Conservation (phyloP, 2,797 vertebrate genomes). For the Danio tinwini region DNA sequence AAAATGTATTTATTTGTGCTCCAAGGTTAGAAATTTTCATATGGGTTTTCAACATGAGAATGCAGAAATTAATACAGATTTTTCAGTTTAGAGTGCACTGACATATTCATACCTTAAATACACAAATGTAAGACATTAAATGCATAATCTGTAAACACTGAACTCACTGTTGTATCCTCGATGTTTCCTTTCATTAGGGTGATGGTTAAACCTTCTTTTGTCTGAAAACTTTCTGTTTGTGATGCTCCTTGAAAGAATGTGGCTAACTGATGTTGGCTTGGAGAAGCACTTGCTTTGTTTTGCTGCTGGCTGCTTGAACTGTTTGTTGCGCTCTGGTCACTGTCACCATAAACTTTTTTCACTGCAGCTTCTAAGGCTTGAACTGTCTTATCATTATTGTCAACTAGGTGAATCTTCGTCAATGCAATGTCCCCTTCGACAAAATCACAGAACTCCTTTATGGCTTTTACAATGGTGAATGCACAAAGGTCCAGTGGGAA, state of each 20-base stretch:
- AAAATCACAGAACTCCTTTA: slow-evolving; percentile 77
- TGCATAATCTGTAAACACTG: too few relatives aligned
- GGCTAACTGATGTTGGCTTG: slow-evolving; percentile 3
- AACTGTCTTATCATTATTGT: slow-evolving; percentile 63
- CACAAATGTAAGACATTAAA: background rate
- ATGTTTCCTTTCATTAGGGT: slow-evolving; percentile 74
- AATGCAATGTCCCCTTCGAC: slow-evolving; percentile 57
- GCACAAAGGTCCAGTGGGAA: slow-evolving; percentile 78
- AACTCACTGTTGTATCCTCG: slow-evolving; percentile 79
- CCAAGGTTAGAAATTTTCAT: too few relatives aligned
- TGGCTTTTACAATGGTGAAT: slow-evolving; percentile 72
- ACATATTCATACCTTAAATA: background rate
- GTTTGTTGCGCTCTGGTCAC: background rate
- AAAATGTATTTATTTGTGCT: too few relatives aligned
- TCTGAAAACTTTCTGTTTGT: slow-evolving; percentile 56
- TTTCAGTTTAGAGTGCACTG: too few relatives aligned
- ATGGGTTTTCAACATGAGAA: too few relatives aligned
- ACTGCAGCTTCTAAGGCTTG: slow-evolving; percentile 70
- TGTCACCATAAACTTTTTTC: slow-evolving; percentile 67
- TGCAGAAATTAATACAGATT: too few relatives aligned
- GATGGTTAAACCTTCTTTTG: slow-evolving; percentile 80
- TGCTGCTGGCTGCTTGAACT: slow-evolving; percentile 29
- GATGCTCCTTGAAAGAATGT: slow-evolving; percentile 3
- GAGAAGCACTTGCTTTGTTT: background rate
- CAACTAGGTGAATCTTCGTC: slow-evolving; percentile 82